phyloP scores from a whole-genome alignment of 2,797 vertebrate genomes.

The Labeo calbasu region DNA sequence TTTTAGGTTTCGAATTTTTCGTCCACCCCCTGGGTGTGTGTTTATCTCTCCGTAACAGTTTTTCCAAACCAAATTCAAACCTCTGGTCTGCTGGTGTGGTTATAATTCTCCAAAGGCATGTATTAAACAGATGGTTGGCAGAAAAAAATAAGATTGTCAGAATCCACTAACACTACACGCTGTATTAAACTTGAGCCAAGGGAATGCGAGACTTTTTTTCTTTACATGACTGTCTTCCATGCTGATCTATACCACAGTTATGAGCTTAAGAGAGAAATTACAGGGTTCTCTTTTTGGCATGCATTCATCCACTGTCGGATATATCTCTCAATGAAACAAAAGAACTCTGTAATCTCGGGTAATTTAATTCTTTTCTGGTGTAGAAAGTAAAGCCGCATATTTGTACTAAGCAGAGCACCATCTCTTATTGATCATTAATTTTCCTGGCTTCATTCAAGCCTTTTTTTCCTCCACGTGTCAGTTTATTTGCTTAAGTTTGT shows the following conservation, averaged over 20 bases:
- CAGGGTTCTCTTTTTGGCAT: constrained; percentile 65
- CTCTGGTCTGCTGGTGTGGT: constrained; percentile 30
- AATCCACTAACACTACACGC: constrained; percentile 59
- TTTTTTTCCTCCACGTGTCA: constrained; percentile 56
- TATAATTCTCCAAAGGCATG: constrained; percentile 56
- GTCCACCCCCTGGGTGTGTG: neutral
- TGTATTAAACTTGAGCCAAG: constrained; percentile 55
- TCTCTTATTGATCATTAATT: constrained; percentile 61
- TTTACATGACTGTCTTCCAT: constrained; percentile 70
- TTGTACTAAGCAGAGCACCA: constrained; percentile 63
- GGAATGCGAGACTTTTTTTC: constrained; percentile 58
- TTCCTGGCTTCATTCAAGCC: constrained; percentile 58
- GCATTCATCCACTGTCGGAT: constrained; percentile 71
- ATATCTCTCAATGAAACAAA: constrained; percentile 73
- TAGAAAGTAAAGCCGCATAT: constrained; percentile 58
- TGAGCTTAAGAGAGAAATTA: constrained; percentile 73
- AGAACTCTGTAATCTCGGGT: constrained; percentile 67
- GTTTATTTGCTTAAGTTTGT: constrained; percentile 60
- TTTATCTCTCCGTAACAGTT: constrained; percentile 29
- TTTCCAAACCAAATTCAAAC: constrained; percentile 43
- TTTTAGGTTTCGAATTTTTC: constrained; percentile 6
- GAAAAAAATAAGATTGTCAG: constrained; percentile 65
- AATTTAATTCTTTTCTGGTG: constrained; percentile 61
- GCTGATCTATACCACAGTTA: constrained; percentile 74
- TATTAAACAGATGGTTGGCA: constrained; percentile 66